Conservation (phyloP, 1,140 invertebrate species). For the Drosophila tani region DNA sequence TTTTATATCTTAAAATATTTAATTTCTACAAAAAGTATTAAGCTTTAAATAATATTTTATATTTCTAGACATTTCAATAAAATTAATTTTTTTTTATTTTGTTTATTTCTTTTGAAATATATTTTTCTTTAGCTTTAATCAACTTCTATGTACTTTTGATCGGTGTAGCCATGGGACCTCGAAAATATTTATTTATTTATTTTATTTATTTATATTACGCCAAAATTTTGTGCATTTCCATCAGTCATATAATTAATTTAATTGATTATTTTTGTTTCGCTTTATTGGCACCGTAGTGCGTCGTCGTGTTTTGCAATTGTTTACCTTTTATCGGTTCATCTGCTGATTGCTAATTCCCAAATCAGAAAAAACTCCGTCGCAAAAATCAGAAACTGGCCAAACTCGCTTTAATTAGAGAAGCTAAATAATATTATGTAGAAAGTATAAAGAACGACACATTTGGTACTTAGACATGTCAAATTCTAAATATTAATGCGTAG, state of each 20-base stretch:
- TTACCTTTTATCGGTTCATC: conserved; percentile 46
- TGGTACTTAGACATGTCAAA: conserved; percentile 47
- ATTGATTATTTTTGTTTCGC: conserved; percentile 37
- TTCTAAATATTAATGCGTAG: conserved; percentile 48
- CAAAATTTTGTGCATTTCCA: conserved; percentile 32
- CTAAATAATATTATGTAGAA: conserved; percentile 54
- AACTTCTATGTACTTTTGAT: not conserved
- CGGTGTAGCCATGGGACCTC: not conserved
- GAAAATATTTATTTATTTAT: conserved; percentile 4
- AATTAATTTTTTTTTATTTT: too few species aligned
- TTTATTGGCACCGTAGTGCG: conserved; percentile 20
- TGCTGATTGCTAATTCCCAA: conserved; percentile 42
- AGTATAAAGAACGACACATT: conserved; percentile 36
- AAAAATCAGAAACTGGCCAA: conserved; percentile 55
- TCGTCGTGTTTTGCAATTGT: conserved; percentile 35
- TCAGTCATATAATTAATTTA: conserved; percentile 27
- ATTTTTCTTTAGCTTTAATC: not conserved
- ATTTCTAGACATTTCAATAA: too few species aligned
- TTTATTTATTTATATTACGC: conserved; percentile 3
- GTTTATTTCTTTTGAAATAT: too few species aligned
- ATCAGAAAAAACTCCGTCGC: conserved; percentile 18
- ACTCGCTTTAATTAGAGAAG: conserved; percentile 76
- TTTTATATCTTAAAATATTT: too few species aligned
- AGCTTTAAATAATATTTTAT: too few species aligned
- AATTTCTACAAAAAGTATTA: too few species aligned